A percentile compares a stretch with the other conserved stretches of the same genome.
These are phyloP conservation scores for Zeugodacus cucurbitae DNA, from an alignment of 1,140 invertebrate species.

Conservation along the genomic window DNA sequence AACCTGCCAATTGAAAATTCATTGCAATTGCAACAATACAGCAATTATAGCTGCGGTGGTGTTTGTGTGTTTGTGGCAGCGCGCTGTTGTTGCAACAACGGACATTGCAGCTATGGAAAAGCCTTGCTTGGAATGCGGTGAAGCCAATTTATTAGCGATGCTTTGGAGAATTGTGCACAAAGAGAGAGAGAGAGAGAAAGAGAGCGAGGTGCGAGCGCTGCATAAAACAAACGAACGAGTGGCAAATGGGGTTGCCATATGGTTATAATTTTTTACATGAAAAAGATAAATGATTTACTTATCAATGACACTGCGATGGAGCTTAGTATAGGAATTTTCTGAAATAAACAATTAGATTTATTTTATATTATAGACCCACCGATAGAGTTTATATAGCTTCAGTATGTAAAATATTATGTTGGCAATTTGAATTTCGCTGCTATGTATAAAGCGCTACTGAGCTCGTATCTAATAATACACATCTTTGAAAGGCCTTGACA, in stretches of 20 bases:
- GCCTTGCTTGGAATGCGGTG: constrained; percentile 26
- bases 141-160: constrained; percentile 14
- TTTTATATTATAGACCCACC: too few relatives aligned
- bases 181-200: neutral
- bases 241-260: neutral
- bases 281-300: too few relatives aligned
- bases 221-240: neutral
- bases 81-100: neutral
- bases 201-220: neutral
- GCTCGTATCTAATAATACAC: too few relatives aligned
- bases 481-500: too few relatives aligned
- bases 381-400: too few relatives aligned
- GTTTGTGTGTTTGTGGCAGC: neutral
- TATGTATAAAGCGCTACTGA: too few relatives aligned
- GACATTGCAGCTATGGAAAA: constrained; percentile 2
- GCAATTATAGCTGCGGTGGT: neutral
- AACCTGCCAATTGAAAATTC: neutral
- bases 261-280: neutral
- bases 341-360: too few relatives aligned
- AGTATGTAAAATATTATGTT: too few relatives aligned
- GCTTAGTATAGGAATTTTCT: too few relatives aligned
- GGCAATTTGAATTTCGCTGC: too few relatives aligned
- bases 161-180: neutral
- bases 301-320: too few relatives aligned
- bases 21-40: neutral